Conservation (phyloP, 2,113 vertebrate genomes). For the Romanogobio albipinnatus region DNA sequence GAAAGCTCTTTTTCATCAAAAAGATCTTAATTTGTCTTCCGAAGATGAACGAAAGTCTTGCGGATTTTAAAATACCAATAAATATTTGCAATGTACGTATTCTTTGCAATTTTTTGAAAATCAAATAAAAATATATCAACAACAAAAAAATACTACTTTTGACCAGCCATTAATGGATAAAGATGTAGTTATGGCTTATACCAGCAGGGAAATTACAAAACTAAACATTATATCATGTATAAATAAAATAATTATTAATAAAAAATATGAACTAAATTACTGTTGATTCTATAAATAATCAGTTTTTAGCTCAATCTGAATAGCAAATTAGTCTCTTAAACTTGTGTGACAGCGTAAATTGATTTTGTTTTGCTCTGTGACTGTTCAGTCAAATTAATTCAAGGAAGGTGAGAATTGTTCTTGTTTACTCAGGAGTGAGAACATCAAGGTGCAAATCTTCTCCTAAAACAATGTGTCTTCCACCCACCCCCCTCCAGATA, state of each 20-base stretch:
- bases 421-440: conserved; percentile 17
- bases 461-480: background rate
- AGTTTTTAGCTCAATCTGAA: background rate
- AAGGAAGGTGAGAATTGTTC: conserved; percentile 18
- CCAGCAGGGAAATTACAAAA: too few relatives aligned
- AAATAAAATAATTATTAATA: too few relatives aligned
- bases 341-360: background rate
- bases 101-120: background rate
- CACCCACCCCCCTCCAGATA: too few relatives aligned
- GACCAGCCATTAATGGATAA: too few relatives aligned
- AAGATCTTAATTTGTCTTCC: too few relatives aligned
- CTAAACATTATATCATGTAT: too few relatives aligned
- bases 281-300: background rate
- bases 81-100: background rate
- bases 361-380: background rate
- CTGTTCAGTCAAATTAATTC: conserved; percentile 38
- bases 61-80: background rate
- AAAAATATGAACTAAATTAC: background rate
- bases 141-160: background rate
- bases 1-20: too few relatives aligned
- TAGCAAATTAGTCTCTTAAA: background rate
- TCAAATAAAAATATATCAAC: background rate
- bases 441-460: conserved; percentile 7
- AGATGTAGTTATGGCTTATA: too few relatives aligned
- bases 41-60: too few relatives aligned